These are phyloP conservation scores for Anguilla anguilla DNA, from an alignment of 2,797 vertebrate species.

Conservation along the genomic window DNA sequence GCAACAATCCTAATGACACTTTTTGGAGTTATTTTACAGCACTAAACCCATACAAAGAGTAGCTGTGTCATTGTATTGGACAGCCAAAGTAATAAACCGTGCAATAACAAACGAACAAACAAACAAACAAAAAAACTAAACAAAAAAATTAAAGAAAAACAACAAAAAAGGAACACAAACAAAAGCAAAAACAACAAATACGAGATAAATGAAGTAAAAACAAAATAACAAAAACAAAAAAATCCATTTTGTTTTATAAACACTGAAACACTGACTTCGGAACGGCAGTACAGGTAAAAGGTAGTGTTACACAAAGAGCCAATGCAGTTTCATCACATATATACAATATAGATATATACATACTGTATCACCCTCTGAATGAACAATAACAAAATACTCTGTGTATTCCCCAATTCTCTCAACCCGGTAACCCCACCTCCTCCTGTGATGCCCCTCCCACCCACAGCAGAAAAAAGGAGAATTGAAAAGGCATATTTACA, in stretches of 20 bases:
- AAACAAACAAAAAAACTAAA: slow-evolving; percentile 61
- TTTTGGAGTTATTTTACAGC: slow-evolving; percentile 87
- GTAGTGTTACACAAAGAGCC: slow-evolving; percentile 80
- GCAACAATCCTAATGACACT: slow-evolving; percentile 92
- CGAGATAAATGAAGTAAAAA: slow-evolving; percentile 71
- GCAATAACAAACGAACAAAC: slow-evolving; percentile 79
- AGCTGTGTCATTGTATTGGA: slow-evolving; percentile 84
- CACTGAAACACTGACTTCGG: slow-evolving; percentile 83
- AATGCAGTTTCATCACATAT: slow-evolving; percentile 77
- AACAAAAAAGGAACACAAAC: slow-evolving; percentile 47
- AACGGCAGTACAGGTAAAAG: slow-evolving; percentile 79
- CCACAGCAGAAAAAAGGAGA: slow-evolving; percentile 63
- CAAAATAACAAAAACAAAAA: slow-evolving; percentile 66
- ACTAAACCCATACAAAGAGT: slow-evolving; percentile 92
- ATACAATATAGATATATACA: slow-evolving; percentile 83
- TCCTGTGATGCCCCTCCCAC: slow-evolving; percentile 57
- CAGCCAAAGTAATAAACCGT: slow-evolving; percentile 94
- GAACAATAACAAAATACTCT: slow-evolving; percentile 85
- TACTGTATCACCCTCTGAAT: slow-evolving; percentile 71
- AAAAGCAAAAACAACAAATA: slow-evolving; percentile 44
- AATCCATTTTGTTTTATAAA: slow-evolving; percentile 59
- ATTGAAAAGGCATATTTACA: slow-evolving; percentile 79
- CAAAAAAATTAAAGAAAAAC: slow-evolving; percentile 69
- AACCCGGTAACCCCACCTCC: slow-evolving; percentile 65
- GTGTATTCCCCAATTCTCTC: slow-evolving; percentile 60